Evolutionary conservation across 2,888 invertebrate species (phyloP).

Genomic region (Hirtodrosophila duncani): DNA sequence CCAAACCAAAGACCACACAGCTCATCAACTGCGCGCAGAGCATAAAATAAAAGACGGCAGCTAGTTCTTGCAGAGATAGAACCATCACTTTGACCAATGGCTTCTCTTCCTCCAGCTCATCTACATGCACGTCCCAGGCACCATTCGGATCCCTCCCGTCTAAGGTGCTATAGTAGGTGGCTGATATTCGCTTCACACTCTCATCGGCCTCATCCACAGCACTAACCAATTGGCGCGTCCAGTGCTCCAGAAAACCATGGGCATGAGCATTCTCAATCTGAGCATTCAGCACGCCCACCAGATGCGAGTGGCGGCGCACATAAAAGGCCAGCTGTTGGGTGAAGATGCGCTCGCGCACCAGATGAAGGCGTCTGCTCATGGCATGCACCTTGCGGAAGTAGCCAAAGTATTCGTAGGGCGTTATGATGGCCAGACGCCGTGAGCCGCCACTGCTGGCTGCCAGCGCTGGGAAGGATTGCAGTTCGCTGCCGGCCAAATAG

Average conservation of each 20-base stretch:
- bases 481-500: slow-evolving; percentile 46
- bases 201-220: slow-evolving; percentile 52
- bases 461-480: slow-evolving; percentile 51
- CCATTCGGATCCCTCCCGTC: slow-evolving; percentile 31
- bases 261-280: slow-evolving; percentile 50
- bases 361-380: slow-evolving; percentile 50
- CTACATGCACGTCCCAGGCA: not conserved
- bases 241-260: slow-evolving; percentile 58
- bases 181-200: slow-evolving; percentile 33
- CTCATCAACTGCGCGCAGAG: slow-evolving; percentile 51
- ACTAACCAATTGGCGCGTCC: slow-evolving; percentile 51
- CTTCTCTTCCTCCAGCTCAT: slow-evolving; percentile 19
- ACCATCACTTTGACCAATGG: slow-evolving; percentile 19
- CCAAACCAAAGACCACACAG: slow-evolving; percentile 39
- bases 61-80: slow-evolving; percentile 53
- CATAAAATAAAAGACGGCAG: slow-evolving; percentile 57
- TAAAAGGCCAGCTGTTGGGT: slow-evolving; percentile 66
- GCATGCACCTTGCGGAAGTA: slow-evolving; percentile 55
- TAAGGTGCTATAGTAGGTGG: slow-evolving; percentile 26
- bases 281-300: slow-evolving; percentile 49
- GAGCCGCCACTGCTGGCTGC: slow-evolving; percentile 32
- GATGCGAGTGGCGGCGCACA: slow-evolving; percentile 57
- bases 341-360: slow-evolving; percentile 62
- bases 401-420: slow-evolving; percentile 68
- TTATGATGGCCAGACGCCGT: slow-evolving; percentile 53